Base-by-base conservation (phyloP, 2,888 invertebrate genomes). In the Hemicrepidius hirtus region DNA sequence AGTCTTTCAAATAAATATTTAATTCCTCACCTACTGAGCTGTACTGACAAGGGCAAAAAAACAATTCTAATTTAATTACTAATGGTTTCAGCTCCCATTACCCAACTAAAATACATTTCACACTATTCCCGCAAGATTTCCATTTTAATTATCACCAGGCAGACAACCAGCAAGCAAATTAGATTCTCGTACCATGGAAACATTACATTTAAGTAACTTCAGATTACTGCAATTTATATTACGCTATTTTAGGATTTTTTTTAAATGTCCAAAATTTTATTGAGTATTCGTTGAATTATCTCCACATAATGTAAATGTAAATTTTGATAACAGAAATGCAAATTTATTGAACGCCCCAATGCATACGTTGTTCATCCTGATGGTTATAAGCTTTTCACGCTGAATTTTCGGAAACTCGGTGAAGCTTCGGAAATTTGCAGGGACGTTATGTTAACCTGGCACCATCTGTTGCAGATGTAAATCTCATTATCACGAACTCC, bases 121-220 rank as follows among this genome's bases (percentile, higher is more conserved):
- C 35, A 9, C n/a, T 16, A 59, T 44, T 41, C 60, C 60, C 60
- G 16, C 24, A 60, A 41, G 60, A 60, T 60, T 41, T 60, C 41
- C 24, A 41, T n/a, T 60, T 13, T 9, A 60, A 60, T 60, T 60
- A 60, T 20, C 20, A 24, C 13, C 16, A 24, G 16, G 13, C 24
- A 41, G 60, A 60, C 57, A 41, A 41, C 60, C 13, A 41, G 13
- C 24, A 60, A 24, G 50, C 21, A 60, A 60, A 60, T 60, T 60
- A 24, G 24, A 60, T 60, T 60, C 13, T 13, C 40, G 13, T 13
- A 40, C 40, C 40, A 40, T 13, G n/a, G 13, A 40, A n/a, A 40
- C 6, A 1, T 13, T 13, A n/a, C 40, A 13, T 32, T 32, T 40
- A 40, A 13, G 13, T 13, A 40, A 13, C 6, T n/a, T 1, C 1